Evolutionary conservation across 30 jellyfish, hydroid and myxozoan species (phyloP).

Genomic region (Turritopsis dohrnii): DNA sequence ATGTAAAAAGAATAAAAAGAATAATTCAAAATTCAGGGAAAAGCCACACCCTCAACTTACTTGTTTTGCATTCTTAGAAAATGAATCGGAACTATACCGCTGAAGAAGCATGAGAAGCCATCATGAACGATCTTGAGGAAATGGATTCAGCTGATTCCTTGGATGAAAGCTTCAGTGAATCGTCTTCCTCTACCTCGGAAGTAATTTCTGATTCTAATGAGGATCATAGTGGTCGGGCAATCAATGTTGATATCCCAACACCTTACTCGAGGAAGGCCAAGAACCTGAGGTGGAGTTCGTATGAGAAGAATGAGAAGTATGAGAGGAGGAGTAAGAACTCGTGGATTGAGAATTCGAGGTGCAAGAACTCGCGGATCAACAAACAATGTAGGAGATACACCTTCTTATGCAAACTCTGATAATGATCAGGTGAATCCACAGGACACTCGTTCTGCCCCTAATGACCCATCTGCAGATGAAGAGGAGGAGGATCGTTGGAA

Average conservation of each 20-base stretch:
- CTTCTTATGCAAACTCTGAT: too few relatives aligned
- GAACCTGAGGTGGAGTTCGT: not conserved
- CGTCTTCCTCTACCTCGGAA: not conserved
- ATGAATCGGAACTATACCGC: not conserved
- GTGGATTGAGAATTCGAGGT: not conserved
- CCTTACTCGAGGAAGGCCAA: not conserved
- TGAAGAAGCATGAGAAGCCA: not conserved
- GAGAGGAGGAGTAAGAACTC: not conserved
- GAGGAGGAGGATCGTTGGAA: conserved; percentile 14
- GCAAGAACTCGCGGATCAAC: too few relatives aligned
- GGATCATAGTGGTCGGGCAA: not conserved
- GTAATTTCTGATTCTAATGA: not conserved
- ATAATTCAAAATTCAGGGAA: too few relatives aligned
- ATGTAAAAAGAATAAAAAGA: too few relatives aligned
- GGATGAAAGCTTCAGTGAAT: not conserved
- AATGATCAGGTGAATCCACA: not conserved
- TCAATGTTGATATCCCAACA: not conserved
- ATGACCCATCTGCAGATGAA: too few relatives aligned
- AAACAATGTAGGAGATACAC: too few relatives aligned
- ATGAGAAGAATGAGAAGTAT: conserved; percentile 10
- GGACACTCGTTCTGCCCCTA: too few relatives aligned
- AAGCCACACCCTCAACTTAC: too few relatives aligned
- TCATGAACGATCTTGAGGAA: not conserved
- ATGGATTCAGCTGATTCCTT: not conserved
- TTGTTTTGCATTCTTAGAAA: too few relatives aligned